phyloP scores from a whole-genome alignment of 2,113 vertebrate species.

The Amazona vittata region DNA sequence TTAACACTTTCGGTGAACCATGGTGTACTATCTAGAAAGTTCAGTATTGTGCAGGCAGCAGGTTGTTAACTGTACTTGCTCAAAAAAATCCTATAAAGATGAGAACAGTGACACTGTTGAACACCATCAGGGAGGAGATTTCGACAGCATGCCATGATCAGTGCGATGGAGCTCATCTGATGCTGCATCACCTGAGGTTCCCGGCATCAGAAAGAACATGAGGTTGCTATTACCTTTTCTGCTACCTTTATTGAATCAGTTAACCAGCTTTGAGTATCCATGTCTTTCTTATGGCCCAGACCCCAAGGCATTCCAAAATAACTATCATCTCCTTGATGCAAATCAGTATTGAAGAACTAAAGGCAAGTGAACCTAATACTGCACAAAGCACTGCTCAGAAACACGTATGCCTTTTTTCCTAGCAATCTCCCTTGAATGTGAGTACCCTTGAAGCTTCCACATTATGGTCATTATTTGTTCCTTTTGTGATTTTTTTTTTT shows the following conservation, averaged over 20 bases:
- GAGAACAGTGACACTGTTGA: not conserved
- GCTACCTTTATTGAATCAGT: not conserved
- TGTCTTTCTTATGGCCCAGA: not conserved
- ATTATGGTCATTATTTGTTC: not conserved
- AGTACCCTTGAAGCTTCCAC: not conserved
- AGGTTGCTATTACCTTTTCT: not conserved
- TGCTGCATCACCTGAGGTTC: not conserved
- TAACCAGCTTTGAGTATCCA: not conserved
- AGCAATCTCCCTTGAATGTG: not conserved
- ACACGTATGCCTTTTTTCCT: not conserved
- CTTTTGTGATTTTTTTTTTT: not conserved
- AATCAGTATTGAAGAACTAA: not conserved
- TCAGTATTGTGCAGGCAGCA: not conserved
- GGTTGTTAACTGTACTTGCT: not conserved
- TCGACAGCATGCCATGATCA: accelerated
- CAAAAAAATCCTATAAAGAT: not conserved
- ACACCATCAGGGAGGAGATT: not conserved
- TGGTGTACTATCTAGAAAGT: not conserved
- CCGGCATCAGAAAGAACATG: not conserved
- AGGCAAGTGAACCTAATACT: not conserved
- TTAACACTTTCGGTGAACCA: not conserved
- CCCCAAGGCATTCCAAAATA: not conserved
- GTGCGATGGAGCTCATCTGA: not conserved
- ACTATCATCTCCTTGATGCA: not conserved
- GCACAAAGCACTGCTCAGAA: not conserved